A percentile compares a stretch with the other conserved stretches of the same genome.
Conservation (phyloP, 92 coral and sea anemone genomes). For the Zoanthus sansibaricus region DNA sequence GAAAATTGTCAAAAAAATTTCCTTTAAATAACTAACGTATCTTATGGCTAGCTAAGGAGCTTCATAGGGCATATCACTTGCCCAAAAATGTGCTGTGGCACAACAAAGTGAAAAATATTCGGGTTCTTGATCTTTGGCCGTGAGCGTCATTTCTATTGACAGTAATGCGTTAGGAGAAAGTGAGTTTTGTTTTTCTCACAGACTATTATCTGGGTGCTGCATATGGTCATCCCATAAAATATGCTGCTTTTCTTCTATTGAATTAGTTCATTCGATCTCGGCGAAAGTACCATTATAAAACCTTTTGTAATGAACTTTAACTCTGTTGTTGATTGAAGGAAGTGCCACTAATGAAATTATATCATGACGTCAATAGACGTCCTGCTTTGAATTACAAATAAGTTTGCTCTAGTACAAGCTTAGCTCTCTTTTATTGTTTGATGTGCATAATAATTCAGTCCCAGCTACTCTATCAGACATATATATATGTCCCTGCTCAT, state of each 20-base stretch:
- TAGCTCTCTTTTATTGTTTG: no score
- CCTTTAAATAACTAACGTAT: slow-evolving; percentile 28
- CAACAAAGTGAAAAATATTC: no score
- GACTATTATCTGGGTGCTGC: neutral
- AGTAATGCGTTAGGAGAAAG: neutral
- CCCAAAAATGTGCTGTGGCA: neutral
- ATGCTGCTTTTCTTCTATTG: no score
- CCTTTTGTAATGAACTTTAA: neutral
- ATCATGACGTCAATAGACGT: no score
- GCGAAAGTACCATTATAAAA: neutral
- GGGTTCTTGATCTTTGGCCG: no score
- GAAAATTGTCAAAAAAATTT: slow-evolving; percentile 38
- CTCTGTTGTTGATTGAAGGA: neutral
- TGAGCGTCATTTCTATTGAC: neutral
- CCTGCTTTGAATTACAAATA: no score
- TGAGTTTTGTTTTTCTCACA: no score
- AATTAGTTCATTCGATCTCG: no score
- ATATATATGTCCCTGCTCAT: no score
- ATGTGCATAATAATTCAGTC: no score
- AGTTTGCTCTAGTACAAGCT: no score
- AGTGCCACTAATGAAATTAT: neutral
- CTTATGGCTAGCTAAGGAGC: slow-evolving; percentile 3
- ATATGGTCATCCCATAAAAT: neutral
- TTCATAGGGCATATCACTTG: slow-evolving; percentile 45
- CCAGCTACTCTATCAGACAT: no score